A percentile compares a stretch with the other conserved stretches of the same genome.
Evolutionary conservation across 1,140 invertebrate species (phyloP).

Genomic region (Probaryconus sp.): DNA sequence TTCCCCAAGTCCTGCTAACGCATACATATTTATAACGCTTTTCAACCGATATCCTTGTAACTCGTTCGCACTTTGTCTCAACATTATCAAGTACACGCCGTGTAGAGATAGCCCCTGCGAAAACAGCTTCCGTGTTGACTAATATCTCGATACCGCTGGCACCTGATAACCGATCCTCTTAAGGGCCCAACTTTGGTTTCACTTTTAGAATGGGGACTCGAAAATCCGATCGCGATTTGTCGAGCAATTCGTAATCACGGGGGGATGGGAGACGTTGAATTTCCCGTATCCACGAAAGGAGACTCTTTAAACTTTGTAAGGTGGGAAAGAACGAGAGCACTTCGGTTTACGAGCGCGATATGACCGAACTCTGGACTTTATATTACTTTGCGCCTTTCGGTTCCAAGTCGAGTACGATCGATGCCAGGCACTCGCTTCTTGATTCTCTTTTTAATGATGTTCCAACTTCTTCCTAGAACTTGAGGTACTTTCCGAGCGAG

Average conservation of each 20-base stretch:
- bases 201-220: conserved; percentile 3
- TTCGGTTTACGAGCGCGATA: conserved; percentile 70
- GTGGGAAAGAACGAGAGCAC: conserved; percentile 61
- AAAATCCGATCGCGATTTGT: too few species aligned
- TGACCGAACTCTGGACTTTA: conserved; percentile 68
- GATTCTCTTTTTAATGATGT: conserved; percentile 57
- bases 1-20: conserved; percentile 17
- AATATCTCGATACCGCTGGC: conserved; percentile 57
- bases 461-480: conserved; percentile 50
- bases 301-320: conserved; percentile 61
- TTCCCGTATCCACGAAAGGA: conserved; percentile 63
- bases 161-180: conserved; percentile 50
- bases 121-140: conserved; percentile 66
- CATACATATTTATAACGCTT: conserved; percentile 61
- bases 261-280: conserved; percentile 51
- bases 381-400: conserved; percentile 69
- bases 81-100: conserved; percentile 74
- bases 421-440: conserved; percentile 47
- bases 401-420: conserved; percentile 44
- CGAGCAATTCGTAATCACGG: too few species aligned
- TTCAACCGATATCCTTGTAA: conserved; percentile 62
- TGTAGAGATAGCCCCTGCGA: conserved; percentile 67
- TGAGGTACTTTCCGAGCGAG: conserved; percentile 27
- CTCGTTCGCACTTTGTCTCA: conserved; percentile 69
- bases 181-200: conserved; percentile 8